These are phyloP conservation scores for Elaphurus davidianus DNA, from an alignment of 2,113 vertebrate genomes.

Conservation along the genomic window DNA sequence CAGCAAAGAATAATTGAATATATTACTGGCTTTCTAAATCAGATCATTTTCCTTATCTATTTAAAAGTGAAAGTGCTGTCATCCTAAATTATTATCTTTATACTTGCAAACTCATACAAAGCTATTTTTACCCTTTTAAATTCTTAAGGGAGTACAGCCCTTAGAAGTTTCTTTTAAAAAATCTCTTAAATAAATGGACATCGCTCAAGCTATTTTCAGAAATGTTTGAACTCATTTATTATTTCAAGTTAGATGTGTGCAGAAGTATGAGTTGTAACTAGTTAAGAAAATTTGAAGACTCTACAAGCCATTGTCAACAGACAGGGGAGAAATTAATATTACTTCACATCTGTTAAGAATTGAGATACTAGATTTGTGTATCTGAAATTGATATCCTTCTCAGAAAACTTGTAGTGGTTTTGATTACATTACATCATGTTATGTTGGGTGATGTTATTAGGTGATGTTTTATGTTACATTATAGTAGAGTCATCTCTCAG, in stretches of 20 bases:
- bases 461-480: background rate
- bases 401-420: background rate
- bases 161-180: background rate
- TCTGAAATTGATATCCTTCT: background rate
- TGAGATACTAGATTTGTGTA: background rate
- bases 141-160: background rate
- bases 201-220: background rate
- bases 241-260: background rate
- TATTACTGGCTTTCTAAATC: background rate
- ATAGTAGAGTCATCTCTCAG: background rate
- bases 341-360: background rate
- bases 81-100: background rate
- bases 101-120: background rate
- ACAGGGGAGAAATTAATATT: background rate
- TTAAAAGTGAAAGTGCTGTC: conserved; percentile 19
- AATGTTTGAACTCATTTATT: background rate
- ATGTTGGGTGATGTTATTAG: background rate
- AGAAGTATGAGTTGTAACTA: background rate
- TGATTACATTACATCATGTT: background rate
- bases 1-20: background rate
- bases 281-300: background rate
- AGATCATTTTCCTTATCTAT: background rate
- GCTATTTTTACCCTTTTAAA: background rate
- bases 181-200: background rate
- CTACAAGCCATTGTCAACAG: background rate